Conservation (phyloP, 92 coral and sea anemone genomes). For the Parazoanthus darwini region DNA sequence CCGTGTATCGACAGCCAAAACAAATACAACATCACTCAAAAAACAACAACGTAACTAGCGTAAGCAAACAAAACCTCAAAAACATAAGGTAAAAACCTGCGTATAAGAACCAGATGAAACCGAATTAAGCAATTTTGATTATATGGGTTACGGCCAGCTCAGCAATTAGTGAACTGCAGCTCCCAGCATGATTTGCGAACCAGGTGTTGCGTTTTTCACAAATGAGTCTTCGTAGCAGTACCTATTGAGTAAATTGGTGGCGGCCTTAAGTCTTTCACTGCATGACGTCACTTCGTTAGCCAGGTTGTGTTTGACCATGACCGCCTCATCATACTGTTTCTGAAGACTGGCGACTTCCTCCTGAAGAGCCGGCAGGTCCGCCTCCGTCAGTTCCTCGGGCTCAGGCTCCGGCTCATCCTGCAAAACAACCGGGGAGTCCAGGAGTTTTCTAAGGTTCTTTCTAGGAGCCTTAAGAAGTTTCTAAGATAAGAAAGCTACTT, state of each 20-base stretch:
- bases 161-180: too few species aligned
- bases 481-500: too few species aligned
- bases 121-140: too few species aligned
- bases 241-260: slow-evolving; percentile 86
- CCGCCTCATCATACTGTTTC: slow-evolving; percentile 91
- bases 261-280: slow-evolving; percentile 92
- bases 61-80: too few species aligned
- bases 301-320: slow-evolving; percentile 87
- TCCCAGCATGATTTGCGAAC: too few species aligned
- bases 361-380: slow-evolving; percentile 86
- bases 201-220: too few species aligned
- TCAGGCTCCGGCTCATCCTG: slow-evolving; percentile 55
- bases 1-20: neutral
- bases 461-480: too few species aligned
- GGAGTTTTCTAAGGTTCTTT: too few species aligned
- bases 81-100: too few species aligned
- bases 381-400: slow-evolving; percentile 87
- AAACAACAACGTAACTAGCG: too few species aligned
- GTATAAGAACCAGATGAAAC: too few species aligned
- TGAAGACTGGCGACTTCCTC: slow-evolving; percentile 77
- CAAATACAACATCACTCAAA: neutral
- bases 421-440: neutral
- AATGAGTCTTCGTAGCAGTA: neutral
- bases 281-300: slow-evolving; percentile 86
- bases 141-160: too few species aligned